Conservation (phyloP, 2,888 invertebrate species). For the Bembecia ichneumoniformis region DNA sequence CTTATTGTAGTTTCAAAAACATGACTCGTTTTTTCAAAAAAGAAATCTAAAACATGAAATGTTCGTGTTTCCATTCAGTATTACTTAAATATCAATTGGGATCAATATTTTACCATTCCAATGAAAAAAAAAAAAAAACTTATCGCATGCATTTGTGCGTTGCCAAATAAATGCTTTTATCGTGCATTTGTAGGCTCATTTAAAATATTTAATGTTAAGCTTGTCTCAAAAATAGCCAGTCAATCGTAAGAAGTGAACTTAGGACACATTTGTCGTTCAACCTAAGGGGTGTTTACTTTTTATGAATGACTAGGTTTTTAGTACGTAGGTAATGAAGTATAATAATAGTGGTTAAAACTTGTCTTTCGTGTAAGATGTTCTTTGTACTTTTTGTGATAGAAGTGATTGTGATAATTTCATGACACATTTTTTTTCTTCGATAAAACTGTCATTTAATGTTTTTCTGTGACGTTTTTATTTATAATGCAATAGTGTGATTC, state of each 20-base stretch:
- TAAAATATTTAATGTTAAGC: not conserved
- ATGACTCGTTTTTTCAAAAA: too few relatives aligned
- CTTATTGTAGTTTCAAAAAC: too few relatives aligned
- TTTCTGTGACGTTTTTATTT: not conserved
- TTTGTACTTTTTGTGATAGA: not conserved
- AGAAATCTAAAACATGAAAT: not conserved
- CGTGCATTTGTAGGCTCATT: not conserved
- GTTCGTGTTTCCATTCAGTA: not conserved
- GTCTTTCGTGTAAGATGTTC: not conserved
- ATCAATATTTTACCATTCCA: conserved; percentile 27
- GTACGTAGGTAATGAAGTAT: not conserved
- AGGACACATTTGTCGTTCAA: too few relatives aligned
- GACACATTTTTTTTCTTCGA: conserved; percentile 14
- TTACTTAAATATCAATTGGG: conserved; percentile 8
- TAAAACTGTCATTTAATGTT: not conserved
- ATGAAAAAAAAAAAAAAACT: not conserved
- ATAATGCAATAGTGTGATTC: not conserved
- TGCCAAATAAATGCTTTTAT: not conserved
- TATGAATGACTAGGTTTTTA: too few relatives aligned
- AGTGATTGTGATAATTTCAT: conserved; percentile 24
- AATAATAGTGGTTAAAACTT: not conserved
- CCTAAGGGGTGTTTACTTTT: too few relatives aligned
- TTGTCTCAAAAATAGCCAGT: not conserved
- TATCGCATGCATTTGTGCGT: not conserved
- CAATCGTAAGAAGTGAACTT: too few relatives aligned